These are phyloP conservation scores for Boloria selene DNA, from an alignment of 2,888 invertebrate genomes.

Conservation along the genomic window DNA sequence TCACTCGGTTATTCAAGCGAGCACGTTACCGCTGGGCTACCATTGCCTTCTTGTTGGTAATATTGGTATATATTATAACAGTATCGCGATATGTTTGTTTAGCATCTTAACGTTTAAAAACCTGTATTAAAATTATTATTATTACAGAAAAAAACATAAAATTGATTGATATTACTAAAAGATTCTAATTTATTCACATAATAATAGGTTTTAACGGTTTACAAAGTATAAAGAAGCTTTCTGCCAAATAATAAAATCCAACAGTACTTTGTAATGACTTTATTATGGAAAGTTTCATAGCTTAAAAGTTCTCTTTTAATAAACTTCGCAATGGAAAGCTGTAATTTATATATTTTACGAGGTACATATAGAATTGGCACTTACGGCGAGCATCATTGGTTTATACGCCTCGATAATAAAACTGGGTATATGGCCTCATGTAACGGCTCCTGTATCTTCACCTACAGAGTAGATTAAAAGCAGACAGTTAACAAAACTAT, in stretches of 20 bases:
- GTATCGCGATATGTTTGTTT: too few relatives aligned
- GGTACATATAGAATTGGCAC: conserved; percentile 30
- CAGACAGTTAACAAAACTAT: neutral
- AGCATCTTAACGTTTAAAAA: too few relatives aligned
- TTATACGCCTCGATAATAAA: conserved; percentile 39
- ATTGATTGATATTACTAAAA: too few relatives aligned
- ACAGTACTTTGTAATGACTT: conserved; percentile 5
- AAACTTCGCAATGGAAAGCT: conserved; percentile 9
- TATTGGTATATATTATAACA: too few relatives aligned
- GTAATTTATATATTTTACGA: conserved; percentile 25
- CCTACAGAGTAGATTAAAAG: conserved; percentile 25
- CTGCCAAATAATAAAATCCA: neutral
- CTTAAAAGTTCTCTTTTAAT: conserved; percentile 14
- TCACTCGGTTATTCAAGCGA: too few relatives aligned
- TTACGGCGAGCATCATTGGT: conserved; percentile 36
- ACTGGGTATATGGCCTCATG: conserved; percentile 34
- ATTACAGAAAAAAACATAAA: too few relatives aligned
- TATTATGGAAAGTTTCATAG: conserved; percentile 3
- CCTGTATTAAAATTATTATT: too few relatives aligned
- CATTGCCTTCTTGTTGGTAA: too few relatives aligned
- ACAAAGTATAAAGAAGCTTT: too few relatives aligned
- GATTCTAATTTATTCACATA: too few relatives aligned
- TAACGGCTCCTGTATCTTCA: conserved; percentile 33
- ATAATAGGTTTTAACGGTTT: too few relatives aligned
- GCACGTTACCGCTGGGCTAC: too few relatives aligned